A percentile compares a stretch with the other conserved stretches of the same genome.
Conservation (phyloP, 2,113 vertebrate species). For the Chiloscyllium plagiosum region DNA sequence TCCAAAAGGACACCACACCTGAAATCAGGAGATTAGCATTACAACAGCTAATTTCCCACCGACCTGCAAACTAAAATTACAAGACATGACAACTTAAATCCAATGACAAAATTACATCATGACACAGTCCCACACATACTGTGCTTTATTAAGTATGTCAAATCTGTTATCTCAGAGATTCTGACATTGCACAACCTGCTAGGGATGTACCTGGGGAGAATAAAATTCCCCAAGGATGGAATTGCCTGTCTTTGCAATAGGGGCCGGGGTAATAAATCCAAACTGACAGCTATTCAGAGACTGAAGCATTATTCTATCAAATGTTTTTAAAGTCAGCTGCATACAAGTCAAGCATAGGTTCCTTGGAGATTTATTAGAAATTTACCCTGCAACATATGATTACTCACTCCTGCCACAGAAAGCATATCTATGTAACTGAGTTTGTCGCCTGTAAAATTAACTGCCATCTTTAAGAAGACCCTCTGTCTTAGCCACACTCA, state of each 20-base stretch:
- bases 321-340: conserved; percentile 70
- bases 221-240: conserved; percentile 52
- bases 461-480: conserved; percentile 40
- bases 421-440: conserved; percentile 41
- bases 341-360: conserved; percentile 55
- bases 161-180: conserved; percentile 51
- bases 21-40: background rate
- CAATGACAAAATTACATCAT: background rate
- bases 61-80: background rate
- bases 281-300: conserved; percentile 65
- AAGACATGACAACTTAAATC: background rate
- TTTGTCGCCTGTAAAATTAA: conserved; percentile 17
- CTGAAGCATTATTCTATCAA: conserved; percentile 62
- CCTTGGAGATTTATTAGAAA: conserved; percentile 63
- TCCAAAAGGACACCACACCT: background rate
- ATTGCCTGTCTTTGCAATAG: conserved; percentile 48
- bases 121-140: background rate
- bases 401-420: conserved; percentile 48
- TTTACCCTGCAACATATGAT: conserved; percentile 65
- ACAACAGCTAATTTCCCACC: background rate
- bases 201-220: conserved; percentile 47
- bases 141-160: conserved; percentile 39
- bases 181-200: conserved; percentile 50
- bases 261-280: conserved; percentile 58
- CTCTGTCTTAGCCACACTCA: background rate